Base-by-base conservation (phyloP, 2,888 invertebrate species). In the Macroteleia sp. region DNA sequence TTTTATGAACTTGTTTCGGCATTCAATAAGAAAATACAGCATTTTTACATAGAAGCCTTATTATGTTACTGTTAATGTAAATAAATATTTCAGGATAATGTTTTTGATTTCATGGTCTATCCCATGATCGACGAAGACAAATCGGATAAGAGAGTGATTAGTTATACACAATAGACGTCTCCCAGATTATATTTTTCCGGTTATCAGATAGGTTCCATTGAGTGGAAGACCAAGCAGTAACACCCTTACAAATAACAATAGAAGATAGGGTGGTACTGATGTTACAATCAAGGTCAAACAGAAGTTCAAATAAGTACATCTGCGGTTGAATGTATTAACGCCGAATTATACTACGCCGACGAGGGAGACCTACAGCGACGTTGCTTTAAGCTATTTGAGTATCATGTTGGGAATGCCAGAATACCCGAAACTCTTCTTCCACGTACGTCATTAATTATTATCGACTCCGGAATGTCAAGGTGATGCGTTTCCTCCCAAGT, bases 301-400 rank as follows among this genome's bases (percentile, higher is more conserved):
- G 64, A 52, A 69, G 69, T 74, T 77, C 62, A 67, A 73, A 73
- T 62, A 77, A 73, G 77, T 69, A 62, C 77, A 77, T 77, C 69
- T 59, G 64, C 69, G 78, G 78, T 66, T 78, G 78, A 78, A 78
- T 78, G 74, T 74, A 78, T 78, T 78, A 78, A 78, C 78, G 61
- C 66, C 67, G 70, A 70, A 78, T 74, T 74, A 70, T 57, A 46
- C 19, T 59, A 54, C 32, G 56, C 32, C 46, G 50, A 52, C 54
- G 50, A 66, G 61, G 64, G 61, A 64, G 75, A 75, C 71, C 74
- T 67, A 75, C 79, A 75, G 70, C 71, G 42, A 20, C 66, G 67
- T 56, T 28, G 52, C 62, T 61, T 41, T 48, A 25, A 74, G 66
- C 36, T 44, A 56, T 69, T 64, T 36, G 62, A 57, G 61, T 30